Percentiles rank a stretch among this genome's conserved stretches.
These are phyloP conservation scores for Gobionotothen gibberifrons DNA, from an alignment of 2,797 vertebrate species.

Conservation along the genomic window DNA sequence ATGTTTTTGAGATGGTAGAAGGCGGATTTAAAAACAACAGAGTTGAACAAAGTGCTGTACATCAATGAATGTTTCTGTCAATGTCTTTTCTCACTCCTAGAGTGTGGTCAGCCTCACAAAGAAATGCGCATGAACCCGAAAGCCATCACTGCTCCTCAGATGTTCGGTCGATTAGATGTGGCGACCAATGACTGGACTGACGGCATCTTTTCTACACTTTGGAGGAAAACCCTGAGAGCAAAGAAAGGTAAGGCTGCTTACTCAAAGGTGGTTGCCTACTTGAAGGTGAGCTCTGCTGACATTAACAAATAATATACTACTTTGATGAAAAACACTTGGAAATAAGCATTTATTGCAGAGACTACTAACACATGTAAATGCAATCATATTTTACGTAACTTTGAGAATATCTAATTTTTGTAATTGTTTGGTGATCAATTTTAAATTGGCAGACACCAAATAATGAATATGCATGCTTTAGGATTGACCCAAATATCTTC, in stretches of 20 bases:
- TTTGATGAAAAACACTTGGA: background rate
- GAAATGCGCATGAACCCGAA: constrained; percentile 99
- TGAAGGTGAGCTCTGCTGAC: background rate
- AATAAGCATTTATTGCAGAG: background rate
- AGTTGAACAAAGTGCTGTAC: too few species aligned
- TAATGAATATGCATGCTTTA: background rate
- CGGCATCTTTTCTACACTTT: constrained; percentile 96
- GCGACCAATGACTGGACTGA: constrained; percentile 99
- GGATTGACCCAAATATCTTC: background rate
- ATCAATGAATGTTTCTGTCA: constrained; percentile 1
- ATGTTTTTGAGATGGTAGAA: too few species aligned
- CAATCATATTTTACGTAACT: background rate
- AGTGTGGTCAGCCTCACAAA: constrained; percentile 92
- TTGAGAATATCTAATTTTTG: background rate
- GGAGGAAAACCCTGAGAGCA: constrained; percentile 95
- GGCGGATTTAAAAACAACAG: too few species aligned
- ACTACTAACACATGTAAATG: background rate
- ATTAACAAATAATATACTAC: background rate
- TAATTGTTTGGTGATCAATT: background rate
- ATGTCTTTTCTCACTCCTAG: constrained; percentile 67
- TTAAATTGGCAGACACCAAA: background rate
- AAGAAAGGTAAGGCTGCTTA: constrained; percentile 88
- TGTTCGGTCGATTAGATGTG: constrained; percentile 96
- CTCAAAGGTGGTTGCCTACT: background rate
- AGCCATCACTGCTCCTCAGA: constrained; percentile 96